Percentiles rank a stretch among this genome's conserved stretches.
phyloP scores from a whole-genome alignment of 2,888 invertebrate genomes.

The Mechanitis messenoides region DNA sequence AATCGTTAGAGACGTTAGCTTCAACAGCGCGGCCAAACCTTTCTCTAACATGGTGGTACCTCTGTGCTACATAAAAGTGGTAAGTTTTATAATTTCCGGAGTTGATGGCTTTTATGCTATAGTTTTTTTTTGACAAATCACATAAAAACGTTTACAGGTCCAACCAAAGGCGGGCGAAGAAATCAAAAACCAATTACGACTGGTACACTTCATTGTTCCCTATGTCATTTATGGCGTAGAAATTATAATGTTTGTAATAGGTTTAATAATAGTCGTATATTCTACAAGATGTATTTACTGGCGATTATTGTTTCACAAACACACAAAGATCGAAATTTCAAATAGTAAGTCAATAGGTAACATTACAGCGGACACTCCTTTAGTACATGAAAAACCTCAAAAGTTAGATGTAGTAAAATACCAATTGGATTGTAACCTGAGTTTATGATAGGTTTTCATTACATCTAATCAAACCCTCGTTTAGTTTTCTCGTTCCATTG shows the following conservation, averaged over 20 bases:
- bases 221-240: slow-evolving; percentile 35
- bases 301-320: slow-evolving; percentile 7
- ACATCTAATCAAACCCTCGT: too few relatives aligned
- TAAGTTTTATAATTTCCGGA: slow-evolving; percentile 46
- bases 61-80: slow-evolving; percentile 81
- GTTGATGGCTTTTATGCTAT: too few relatives aligned
- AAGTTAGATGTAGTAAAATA: neutral
- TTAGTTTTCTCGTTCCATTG: too few relatives aligned
- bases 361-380: neutral
- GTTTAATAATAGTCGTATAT: slow-evolving; percentile 34
- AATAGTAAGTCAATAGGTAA: neutral
- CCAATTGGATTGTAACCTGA: neutral
- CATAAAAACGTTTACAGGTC: slow-evolving; percentile 38
- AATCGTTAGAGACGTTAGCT: slow-evolving; percentile 77
- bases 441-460: too few relatives aligned
- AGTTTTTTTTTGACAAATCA: too few relatives aligned
- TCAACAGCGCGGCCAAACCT: slow-evolving; percentile 69
- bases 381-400: neutral
- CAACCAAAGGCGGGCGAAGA: slow-evolving; percentile 45
- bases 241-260: slow-evolving; percentile 32
- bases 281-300: slow-evolving; percentile 31
- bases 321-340: neutral
- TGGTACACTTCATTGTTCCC: slow-evolving; percentile 43
- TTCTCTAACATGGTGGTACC: slow-evolving; percentile 82
- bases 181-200: slow-evolving; percentile 36